Conservation (phyloP, 2,797 vertebrate species). For the Galago senegalensis region DNA sequence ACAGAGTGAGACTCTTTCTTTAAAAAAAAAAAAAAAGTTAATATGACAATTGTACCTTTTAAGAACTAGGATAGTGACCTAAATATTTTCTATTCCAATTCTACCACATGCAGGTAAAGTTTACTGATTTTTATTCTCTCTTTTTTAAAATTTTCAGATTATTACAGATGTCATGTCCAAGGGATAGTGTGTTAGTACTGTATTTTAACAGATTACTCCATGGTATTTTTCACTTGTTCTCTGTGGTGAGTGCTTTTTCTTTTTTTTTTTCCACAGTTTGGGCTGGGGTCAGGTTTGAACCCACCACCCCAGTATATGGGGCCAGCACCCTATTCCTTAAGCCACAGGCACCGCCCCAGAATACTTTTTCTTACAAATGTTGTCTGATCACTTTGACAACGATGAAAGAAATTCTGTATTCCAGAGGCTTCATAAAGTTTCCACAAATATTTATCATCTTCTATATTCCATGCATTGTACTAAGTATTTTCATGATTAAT, state of each 20-base stretch:
- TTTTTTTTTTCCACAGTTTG: not conserved
- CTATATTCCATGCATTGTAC: not conserved
- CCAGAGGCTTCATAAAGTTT: not conserved
- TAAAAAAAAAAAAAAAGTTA: too few species aligned
- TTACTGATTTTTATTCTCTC: conserved; percentile 23
- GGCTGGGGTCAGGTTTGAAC: too few species aligned
- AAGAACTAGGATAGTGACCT: conserved; percentile 9
- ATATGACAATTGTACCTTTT: conserved; percentile 24
- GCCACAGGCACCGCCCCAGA: not conserved
- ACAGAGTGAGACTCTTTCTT: too few species aligned
- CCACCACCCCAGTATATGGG: too few species aligned
- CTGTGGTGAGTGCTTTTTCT: not conserved
- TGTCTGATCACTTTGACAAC: not conserved
- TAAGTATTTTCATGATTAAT: not conserved
- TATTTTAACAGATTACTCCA: not conserved
- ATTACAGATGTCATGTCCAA: not conserved
- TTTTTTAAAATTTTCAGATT: not conserved
- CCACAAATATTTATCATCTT: not conserved
- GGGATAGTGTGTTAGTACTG: not conserved
- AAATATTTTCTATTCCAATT: not conserved
- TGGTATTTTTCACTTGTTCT: not conserved
- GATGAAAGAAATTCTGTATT: conserved; percentile 47
- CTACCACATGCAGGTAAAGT: not conserved
- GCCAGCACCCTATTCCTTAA: too few species aligned
- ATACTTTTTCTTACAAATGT: not conserved